These are phyloP conservation scores for Drosophila athabasca DNA, from an alignment of 1,140 invertebrate species.

Conservation along the genomic window DNA sequence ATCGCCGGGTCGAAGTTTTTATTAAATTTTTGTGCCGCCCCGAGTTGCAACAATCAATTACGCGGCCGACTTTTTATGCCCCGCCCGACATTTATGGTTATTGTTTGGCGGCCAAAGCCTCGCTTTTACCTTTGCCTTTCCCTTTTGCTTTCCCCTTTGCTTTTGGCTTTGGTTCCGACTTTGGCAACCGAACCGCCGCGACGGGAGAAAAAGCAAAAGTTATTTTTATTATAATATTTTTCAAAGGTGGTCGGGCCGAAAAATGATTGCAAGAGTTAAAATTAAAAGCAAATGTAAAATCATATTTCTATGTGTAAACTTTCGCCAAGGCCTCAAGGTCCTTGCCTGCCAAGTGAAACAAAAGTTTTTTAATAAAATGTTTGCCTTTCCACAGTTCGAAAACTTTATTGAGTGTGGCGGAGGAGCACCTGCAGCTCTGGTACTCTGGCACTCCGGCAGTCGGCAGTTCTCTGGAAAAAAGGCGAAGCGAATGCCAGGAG, in stretches of 20 bases:
- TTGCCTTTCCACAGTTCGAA: slow-evolving; percentile 70
- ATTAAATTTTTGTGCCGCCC: slow-evolving; percentile 59
- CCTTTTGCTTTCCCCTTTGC: too few species aligned
- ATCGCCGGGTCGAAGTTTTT: slow-evolving; percentile 64
- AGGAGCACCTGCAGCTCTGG: slow-evolving; percentile 16
- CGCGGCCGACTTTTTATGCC: slow-evolving; percentile 23
- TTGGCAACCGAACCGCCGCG: slow-evolving; percentile 2
- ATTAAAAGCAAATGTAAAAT: slow-evolving; percentile 83
- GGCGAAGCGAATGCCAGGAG: slow-evolving; percentile 5
- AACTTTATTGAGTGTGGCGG: slow-evolving; percentile 52
- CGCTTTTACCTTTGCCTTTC: too few species aligned
- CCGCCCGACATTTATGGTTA: slow-evolving; percentile 77
- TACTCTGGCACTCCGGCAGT: background rate
- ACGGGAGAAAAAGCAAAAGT: slow-evolving; percentile 62
- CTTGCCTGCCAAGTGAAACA: slow-evolving; percentile 62
- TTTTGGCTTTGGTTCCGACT: too few species aligned
- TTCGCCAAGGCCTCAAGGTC: slow-evolving; percentile 54
- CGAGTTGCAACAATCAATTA: slow-evolving; percentile 76
- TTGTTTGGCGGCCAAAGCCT: slow-evolving; percentile 58
- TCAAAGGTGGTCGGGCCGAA: slow-evolving; percentile 50
- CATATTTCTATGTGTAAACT: slow-evolving; percentile 82
- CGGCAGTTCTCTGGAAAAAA: background rate
- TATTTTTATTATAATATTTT: slow-evolving; percentile 77
- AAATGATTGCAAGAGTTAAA: slow-evolving; percentile 82
- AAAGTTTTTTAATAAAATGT: slow-evolving; percentile 83